phyloP scores from a whole-genome alignment of 2,113 vertebrate genomes.

The Himantopus leucocephalus region DNA sequence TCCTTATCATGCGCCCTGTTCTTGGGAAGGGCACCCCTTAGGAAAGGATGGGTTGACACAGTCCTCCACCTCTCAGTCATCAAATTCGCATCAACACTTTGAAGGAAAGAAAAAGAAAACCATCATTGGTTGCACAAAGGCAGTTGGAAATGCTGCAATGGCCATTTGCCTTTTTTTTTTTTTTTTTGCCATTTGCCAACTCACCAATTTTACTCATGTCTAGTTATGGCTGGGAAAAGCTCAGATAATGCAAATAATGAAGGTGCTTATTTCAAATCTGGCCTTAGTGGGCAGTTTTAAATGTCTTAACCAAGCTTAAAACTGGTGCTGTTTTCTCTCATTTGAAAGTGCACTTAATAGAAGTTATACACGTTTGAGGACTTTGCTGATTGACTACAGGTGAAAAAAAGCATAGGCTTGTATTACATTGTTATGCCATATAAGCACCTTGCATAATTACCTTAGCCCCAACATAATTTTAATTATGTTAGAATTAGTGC shows the following conservation, averaged over 20 bases:
- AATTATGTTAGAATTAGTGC: constrained; percentile 71
- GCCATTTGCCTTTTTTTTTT: not conserved
- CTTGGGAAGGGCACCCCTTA: not conserved
- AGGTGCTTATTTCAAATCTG: not conserved
- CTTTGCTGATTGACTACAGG: not conserved
- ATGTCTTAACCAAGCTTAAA: not conserved
- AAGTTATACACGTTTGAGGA: not conserved
- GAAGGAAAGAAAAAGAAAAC: not conserved
- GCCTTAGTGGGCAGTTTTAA: not conserved
- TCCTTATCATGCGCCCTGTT: not conserved
- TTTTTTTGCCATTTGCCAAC: not conserved
- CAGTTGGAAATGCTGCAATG: not conserved
- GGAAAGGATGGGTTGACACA: not conserved
- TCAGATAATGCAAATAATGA: not conserved
- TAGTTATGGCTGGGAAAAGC: not conserved
- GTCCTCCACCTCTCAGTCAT: not conserved
- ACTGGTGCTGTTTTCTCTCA: not conserved
- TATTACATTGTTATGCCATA: constrained; percentile 26
- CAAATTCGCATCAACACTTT: not conserved
- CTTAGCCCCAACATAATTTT: constrained; percentile 57
- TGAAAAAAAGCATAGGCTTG: not conserved
- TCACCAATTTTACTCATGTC: not conserved
- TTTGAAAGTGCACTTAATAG: not conserved
- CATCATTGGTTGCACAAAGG: not conserved
- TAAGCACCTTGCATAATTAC: constrained; percentile 57